A percentile compares a stretch with the other conserved stretches of the same genome.
Conservation (phyloP, 1,140 invertebrate species). For the Penaeus vannamei region DNA sequence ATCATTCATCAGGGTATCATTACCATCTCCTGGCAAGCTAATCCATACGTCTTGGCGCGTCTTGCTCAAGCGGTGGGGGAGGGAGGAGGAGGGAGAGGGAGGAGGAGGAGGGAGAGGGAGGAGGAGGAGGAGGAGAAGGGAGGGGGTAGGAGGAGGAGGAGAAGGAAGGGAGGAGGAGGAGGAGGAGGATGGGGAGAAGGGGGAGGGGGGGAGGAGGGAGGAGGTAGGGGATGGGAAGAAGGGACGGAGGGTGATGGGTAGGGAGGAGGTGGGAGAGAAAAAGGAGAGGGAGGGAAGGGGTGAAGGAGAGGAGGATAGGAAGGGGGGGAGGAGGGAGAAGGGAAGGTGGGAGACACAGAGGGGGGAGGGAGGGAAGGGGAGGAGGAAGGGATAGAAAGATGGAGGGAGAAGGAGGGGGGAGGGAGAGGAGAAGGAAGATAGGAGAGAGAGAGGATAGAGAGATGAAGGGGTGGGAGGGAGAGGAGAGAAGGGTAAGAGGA, state of each 20-base stretch:
- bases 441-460: too few species aligned
- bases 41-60: too few species aligned
- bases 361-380: background rate
- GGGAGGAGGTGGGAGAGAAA: background rate
- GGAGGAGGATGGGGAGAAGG: slow-evolving; percentile 8
- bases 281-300: background rate
- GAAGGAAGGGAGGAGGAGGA: slow-evolving; percentile 8
- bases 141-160: too few species aligned
- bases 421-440: background rate
- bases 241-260: too few species aligned
- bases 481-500: too few species aligned
- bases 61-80: background rate
- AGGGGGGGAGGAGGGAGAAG: background rate
- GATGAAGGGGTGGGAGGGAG: too few species aligned
- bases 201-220: background rate
- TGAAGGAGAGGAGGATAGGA: background rate
- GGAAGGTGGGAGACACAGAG: background rate
- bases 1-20: too few species aligned
- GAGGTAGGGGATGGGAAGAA: background rate
- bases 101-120: background rate
- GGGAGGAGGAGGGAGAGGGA: background rate
- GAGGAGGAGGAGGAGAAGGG: too few species aligned
- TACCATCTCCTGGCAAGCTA: too few species aligned
- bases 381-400: background rate
- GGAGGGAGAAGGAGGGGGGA: background rate